These are phyloP conservation scores for Macrocentrus cingulum DNA, from an alignment of 1,140 invertebrate species.

Conservation along the genomic window DNA sequence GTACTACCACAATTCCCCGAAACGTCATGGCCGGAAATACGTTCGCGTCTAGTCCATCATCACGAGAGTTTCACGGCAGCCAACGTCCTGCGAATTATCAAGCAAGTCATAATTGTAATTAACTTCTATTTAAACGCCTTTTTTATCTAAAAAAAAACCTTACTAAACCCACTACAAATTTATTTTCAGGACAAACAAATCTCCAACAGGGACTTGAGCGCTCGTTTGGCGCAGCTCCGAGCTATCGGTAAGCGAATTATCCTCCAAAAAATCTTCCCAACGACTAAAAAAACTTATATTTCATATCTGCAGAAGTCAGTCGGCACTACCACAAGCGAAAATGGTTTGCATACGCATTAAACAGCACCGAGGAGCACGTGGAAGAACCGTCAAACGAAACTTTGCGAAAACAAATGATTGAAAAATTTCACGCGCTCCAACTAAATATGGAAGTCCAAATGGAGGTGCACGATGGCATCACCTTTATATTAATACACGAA, in stretches of 20 bases:
- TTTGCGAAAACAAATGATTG: conserved; percentile 29
- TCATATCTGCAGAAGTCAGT: conserved; percentile 41
- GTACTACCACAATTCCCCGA: conserved; percentile 46
- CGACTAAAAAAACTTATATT: neutral
- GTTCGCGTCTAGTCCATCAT: conserved; percentile 34
- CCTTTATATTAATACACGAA: conserved; percentile 35
- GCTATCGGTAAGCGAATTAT: conserved; percentile 35
- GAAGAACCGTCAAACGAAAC: conserved; percentile 18
- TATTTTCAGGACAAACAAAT: conserved; percentile 29
- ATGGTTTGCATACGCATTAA: conserved; percentile 44
- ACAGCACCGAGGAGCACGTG: neutral
- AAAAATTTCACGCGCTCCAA: conserved; percentile 26
- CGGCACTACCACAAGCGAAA: conserved; percentile 40
- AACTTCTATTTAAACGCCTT: neutral
- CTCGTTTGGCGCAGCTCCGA: conserved; percentile 36
- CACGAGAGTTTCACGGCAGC: conserved; percentile 35
- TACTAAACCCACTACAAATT: conserved; percentile 7
- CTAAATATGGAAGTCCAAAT: conserved; percentile 33
- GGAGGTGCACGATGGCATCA: conserved; percentile 31
- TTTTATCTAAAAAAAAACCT: conserved; percentile 50
- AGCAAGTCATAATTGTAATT: conserved; percentile 34
- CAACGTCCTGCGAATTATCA: conserved; percentile 33
- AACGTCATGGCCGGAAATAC: conserved; percentile 38
- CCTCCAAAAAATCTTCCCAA: neutral
- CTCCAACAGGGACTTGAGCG: conserved; percentile 24